These are phyloP conservation scores for Erinaceus europaeus DNA, from an alignment of 2,113 vertebrate genomes.

Conservation along the genomic window DNA sequence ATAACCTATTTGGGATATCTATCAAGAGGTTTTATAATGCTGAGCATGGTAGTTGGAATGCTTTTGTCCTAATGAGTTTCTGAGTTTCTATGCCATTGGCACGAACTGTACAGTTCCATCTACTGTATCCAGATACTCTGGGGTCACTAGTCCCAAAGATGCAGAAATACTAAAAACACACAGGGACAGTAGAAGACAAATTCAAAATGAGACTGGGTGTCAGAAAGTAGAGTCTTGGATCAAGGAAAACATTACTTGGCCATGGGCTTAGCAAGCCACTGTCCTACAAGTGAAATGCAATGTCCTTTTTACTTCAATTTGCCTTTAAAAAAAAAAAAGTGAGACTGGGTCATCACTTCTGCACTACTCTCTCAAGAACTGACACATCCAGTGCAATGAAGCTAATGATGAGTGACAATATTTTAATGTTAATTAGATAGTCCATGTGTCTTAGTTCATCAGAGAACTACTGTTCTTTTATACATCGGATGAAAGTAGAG, in stretches of 20 bases:
- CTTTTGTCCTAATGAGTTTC: background rate
- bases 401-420: conserved; percentile 83
- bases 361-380: conserved; percentile 71
- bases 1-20: too few relatives aligned
- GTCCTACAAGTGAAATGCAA: background rate
- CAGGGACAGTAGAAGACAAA: background rate
- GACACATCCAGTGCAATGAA: conserved; percentile 80
- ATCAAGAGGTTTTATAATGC: background rate
- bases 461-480: conserved; percentile 84
- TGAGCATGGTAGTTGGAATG: background rate
- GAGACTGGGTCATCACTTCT: conserved; percentile 77
- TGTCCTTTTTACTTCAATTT: conserved; percentile 40
- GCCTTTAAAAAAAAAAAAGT: background rate
- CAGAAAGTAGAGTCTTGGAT: background rate
- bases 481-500: conserved; percentile 83
- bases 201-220: background rate
- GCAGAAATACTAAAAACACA: background rate
- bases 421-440: conserved; percentile 86
- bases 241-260: background rate
- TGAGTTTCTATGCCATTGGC: background rate
- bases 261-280: background rate
- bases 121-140: background rate
- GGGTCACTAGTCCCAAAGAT: background rate
- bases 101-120: background rate
- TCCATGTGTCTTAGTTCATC: conserved; percentile 83